phyloP scores from a whole-genome alignment of 2,797 vertebrate genomes.

The Odontamblyopus rebecca region DNA sequence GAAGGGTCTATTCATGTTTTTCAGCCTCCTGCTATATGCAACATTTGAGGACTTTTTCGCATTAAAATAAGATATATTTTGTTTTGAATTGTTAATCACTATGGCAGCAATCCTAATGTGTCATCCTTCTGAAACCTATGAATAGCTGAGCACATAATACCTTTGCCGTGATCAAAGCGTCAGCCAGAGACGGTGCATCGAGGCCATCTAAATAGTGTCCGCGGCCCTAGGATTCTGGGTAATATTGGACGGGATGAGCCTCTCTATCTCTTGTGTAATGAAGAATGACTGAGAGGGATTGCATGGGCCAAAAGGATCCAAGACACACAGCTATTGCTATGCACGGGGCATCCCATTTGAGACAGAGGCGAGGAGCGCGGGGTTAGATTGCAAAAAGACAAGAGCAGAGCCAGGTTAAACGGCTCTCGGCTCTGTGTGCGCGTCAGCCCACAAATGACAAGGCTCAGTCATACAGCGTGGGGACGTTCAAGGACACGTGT shows the following conservation, averaged over 20 bases:
- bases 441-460: slow-evolving; percentile 64
- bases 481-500: slow-evolving; percentile 57
- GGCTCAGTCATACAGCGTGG: slow-evolving; percentile 59
- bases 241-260: slow-evolving; percentile 67
- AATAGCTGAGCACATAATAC: slow-evolving; percentile 9
- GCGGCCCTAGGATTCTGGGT: slow-evolving; percentile 52
- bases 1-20: too few relatives aligned
- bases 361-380: slow-evolving; percentile 65
- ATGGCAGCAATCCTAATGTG: not conserved
- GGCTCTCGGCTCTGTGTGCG: slow-evolving; percentile 49
- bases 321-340: slow-evolving; percentile 70
- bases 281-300: slow-evolving; percentile 78
- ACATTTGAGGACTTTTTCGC: not conserved
- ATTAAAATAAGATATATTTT: not conserved
- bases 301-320: slow-evolving; percentile 69
- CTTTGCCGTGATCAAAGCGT: slow-evolving; percentile 50
- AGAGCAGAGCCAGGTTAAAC: slow-evolving; percentile 61
- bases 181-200: slow-evolving; percentile 28
- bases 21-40: too few relatives aligned
- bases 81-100: not conserved
- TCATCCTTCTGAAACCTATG: not conserved
- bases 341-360: slow-evolving; percentile 66
- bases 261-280: slow-evolving; percentile 75
- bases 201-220: slow-evolving; percentile 49
- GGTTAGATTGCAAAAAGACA: slow-evolving; percentile 71